A percentile compares a stretch with the other conserved stretches of the same genome.
Conservation (phyloP, 2,888 invertebrate genomes). For the Beris chalybata region DNA sequence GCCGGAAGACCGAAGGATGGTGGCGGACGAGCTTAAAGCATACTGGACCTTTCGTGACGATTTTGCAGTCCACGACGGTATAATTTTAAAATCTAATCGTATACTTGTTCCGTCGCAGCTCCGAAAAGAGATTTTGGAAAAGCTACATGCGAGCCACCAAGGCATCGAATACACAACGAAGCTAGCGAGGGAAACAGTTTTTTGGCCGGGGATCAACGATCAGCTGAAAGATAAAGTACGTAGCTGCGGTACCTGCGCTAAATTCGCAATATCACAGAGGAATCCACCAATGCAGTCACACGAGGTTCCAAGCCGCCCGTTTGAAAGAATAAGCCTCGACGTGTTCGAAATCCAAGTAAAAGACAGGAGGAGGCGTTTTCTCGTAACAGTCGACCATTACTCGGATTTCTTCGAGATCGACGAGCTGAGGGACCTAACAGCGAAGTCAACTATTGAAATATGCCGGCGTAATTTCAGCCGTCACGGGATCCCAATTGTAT, state of each 20-base stretch:
- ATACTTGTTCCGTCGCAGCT: neutral
- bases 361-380: neutral
- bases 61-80: neutral
- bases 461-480: neutral
- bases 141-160: slow-evolving; percentile 22
- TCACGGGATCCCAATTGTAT: too few species aligned
- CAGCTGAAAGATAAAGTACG: slow-evolving; percentile 8
- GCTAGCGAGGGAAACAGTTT: slow-evolving; percentile 27
- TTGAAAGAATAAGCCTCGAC: neutral
- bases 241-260: neutral
- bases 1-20: slow-evolving; percentile 17
- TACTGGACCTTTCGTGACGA: neutral
- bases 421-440: neutral
- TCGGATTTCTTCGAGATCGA: neutral
- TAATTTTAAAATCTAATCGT: neutral
- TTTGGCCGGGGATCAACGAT: slow-evolving; percentile 23
- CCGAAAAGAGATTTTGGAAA: slow-evolving; percentile 17
- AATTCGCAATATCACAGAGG: neutral
- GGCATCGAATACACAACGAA: slow-evolving; percentile 17
- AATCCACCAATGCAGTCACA: neutral
- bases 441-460: neutral
- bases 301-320: neutral
- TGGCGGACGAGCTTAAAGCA: neutral
- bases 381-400: neutral
- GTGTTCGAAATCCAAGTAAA: neutral